phyloP scores from a whole-genome alignment of 2,888 invertebrate genomes.

The Nomada flava region DNA sequence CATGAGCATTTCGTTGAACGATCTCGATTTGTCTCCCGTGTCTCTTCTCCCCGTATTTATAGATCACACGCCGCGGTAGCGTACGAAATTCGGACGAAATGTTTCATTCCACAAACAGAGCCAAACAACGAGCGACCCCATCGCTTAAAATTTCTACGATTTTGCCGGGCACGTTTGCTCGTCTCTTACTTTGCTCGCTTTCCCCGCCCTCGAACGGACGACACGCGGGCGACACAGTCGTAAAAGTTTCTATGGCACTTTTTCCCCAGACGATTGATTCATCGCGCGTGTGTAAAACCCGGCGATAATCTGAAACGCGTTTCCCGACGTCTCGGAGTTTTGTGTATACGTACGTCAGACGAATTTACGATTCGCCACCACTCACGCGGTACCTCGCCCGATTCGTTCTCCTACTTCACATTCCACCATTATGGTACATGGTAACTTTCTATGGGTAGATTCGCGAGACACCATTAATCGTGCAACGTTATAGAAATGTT shows the following conservation, averaged over 20 bases:
- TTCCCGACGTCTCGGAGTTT: neutral
- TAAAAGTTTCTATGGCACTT: neutral
- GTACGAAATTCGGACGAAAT: neutral
- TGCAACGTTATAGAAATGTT: too few relatives aligned
- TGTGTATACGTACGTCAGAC: slow-evolving; percentile 8
- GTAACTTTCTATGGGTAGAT: neutral
- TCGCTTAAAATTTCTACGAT: too few relatives aligned
- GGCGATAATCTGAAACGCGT: slow-evolving; percentile 13
- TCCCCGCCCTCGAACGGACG: neutral
- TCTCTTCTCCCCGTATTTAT: slow-evolving; percentile 16
- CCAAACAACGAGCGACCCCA: too few relatives aligned
- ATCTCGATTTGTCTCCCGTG: slow-evolving; percentile 17
- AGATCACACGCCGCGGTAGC: neutral
- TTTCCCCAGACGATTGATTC: neutral
- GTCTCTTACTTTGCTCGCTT: too few relatives aligned
- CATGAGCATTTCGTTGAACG: slow-evolving; percentile 70
- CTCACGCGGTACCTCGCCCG: neutral
- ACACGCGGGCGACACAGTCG: neutral
- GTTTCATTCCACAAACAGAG: too few relatives aligned
- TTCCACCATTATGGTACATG: neutral
- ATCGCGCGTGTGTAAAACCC: neutral
- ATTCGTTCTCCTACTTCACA: neutral
- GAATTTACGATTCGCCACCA: slow-evolving; percentile 30
- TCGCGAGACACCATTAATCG: neutral
- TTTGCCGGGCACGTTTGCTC: too few relatives aligned